Evolutionary conservation across 1,140 invertebrate species (phyloP), one percentile per base, ranked within the genome.

Genomic region (Bombus balteatus): DNA sequence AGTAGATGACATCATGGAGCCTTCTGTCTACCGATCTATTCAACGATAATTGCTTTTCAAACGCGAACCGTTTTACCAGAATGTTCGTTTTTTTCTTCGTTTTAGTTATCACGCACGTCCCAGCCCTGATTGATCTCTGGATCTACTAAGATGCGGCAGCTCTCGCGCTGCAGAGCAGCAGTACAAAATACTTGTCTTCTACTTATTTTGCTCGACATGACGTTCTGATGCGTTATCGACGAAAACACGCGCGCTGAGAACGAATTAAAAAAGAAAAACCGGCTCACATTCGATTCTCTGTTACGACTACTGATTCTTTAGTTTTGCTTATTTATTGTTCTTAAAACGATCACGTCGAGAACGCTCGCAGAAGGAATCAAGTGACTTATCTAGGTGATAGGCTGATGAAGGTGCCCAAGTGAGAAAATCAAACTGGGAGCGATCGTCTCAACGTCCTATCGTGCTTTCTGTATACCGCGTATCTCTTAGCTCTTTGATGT

Each of bases 321-420:
- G 37, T 25, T 70, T 39, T 15, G 34, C n/a, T 75, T 53, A 13
- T 10, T 6, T 32, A 32, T 37, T 68, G 41, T 1, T 3, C 12
- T n/a, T 34, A 22, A 15, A 72, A 80, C 78, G 78, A 70, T 65
- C 83, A 79, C 80, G 81, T 90, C 89, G 89, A 90, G 80, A 89
- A 90, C 89, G 89, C 89, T 90, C 65, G 75, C 89, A 90, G 89
- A 90, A 88, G 62, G 76, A 81, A 86, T 76, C 68, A 62, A 66
- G 47, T 78, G 78, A 85, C 79, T 90, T 90, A 90, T 81, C 43
- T 88, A 83, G 83, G 88, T 93, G 92, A 22, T 53, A 53, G 47
- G 90, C 87, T 88, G 88, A 92, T 91, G 81, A 88, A 91, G 81
- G 86, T 78, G 83, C 74, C 89, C 88, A 86, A 93, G 89, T 86